Percentiles rank a stretch among this genome's conserved stretches.
phyloP scores from a whole-genome alignment of 2,888 invertebrate species.

The Hartigia nigra region DNA sequence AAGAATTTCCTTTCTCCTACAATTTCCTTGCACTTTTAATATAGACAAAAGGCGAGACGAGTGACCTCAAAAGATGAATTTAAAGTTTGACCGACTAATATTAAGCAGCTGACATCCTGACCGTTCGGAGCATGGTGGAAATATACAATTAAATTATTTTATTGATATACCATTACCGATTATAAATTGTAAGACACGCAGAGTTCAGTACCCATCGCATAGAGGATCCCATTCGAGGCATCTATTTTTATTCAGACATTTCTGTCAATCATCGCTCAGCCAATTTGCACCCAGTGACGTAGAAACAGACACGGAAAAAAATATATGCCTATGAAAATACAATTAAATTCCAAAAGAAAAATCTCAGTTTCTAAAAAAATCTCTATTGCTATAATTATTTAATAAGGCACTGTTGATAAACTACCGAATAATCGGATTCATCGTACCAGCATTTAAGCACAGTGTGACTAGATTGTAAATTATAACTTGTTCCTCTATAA shows the following conservation, averaged over 20 bases:
- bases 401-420: not conserved
- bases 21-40: not conserved
- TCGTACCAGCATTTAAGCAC: not conserved
- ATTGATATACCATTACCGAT: not conserved
- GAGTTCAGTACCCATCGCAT: not conserved
- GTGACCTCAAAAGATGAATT: not conserved
- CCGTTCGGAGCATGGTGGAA: constrained; percentile 7
- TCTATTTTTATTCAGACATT: not conserved
- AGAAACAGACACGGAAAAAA: not conserved
- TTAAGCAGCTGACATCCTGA: not conserved
- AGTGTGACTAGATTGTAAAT: not conserved
- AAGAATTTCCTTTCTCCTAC: not conserved
- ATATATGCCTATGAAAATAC: not conserved
- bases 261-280: not conserved
- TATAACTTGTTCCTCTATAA: not conserved
- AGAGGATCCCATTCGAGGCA: not conserved
- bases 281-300: not conserved
- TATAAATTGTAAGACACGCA: not conserved
- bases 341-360: not conserved
- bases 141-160: constrained; percentile 4
- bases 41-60: not conserved
- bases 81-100: not conserved
- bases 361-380: not conserved
- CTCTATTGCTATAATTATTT: not conserved
- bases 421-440: not conserved